A percentile compares a stretch with the other conserved stretches of the same genome.
phyloP scores from a whole-genome alignment of 2,113 vertebrate species.

The Bostrychus sinensis region DNA sequence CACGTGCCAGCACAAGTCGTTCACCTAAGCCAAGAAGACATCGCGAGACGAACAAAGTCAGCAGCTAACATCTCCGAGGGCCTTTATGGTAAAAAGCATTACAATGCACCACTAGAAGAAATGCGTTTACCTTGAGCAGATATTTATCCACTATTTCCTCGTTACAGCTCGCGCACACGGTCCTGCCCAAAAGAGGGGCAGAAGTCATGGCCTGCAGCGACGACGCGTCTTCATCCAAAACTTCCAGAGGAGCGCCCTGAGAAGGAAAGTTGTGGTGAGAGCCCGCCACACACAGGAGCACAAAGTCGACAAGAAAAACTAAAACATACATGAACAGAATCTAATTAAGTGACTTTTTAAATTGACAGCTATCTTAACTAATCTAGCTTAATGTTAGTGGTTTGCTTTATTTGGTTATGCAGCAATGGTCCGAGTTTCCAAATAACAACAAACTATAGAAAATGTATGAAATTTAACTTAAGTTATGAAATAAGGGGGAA shows the following conservation, averaged over 20 bases:
- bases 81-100: background rate
- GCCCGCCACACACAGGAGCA: constrained; percentile 6
- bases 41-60: constrained; percentile 2
- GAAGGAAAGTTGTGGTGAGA: constrained; percentile 34
- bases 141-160: constrained; percentile 96
- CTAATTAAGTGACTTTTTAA: background rate
- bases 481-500: too few species aligned
- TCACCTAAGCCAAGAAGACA: constrained; percentile 83
- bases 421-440: background rate
- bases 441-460: background rate
- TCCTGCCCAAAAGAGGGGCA: constrained; percentile 81
- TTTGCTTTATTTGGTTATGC: background rate
- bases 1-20: constrained; percentile 98
- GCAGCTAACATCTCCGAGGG: constrained; percentile 3
- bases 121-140: constrained; percentile 90
- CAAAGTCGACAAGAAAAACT: background rate
- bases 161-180: constrained; percentile 90
- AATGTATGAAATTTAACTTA: background rate
- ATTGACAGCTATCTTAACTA: too few species aligned
- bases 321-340: background rate
- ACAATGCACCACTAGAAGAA: background rate
- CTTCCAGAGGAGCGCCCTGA: constrained; percentile 84
- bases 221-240: constrained; percentile 85
- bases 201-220: constrained; percentile 90
- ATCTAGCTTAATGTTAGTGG: background rate